These are phyloP conservation scores for Amphibalanus amphitrite DNA, from an alignment of 1,140 invertebrate species.

Conservation along the genomic window DNA sequence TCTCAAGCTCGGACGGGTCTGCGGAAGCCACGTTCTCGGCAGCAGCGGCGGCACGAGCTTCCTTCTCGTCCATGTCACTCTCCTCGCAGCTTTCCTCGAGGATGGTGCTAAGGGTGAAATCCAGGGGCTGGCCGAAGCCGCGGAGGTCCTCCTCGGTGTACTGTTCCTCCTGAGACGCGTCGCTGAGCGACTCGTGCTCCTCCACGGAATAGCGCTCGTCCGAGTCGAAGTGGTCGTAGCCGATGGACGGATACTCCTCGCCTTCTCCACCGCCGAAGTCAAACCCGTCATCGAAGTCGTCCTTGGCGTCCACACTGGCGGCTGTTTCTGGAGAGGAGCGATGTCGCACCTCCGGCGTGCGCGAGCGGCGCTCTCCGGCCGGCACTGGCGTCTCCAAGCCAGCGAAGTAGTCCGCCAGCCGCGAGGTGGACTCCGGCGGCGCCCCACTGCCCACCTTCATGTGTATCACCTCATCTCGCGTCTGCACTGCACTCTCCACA, in stretches of 20 bases:
- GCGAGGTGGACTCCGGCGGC: neutral
- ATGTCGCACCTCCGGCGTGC: neutral
- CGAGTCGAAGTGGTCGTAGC: neutral
- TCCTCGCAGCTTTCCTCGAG: slow-evolving; percentile 87
- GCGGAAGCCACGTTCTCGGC: slow-evolving; percentile 25
- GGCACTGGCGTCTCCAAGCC: neutral
- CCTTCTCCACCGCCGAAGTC: neutral
- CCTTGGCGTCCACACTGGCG: neutral
- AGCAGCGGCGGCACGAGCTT: no score
- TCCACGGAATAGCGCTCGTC: slow-evolving; percentile 6
- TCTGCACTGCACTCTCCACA: neutral
- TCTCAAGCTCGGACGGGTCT: slow-evolving; percentile 61
- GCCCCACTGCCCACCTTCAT: no score
- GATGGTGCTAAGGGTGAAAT: slow-evolving; percentile 81
- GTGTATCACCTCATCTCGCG: neutral
- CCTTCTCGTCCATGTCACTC: slow-evolving; percentile 33
- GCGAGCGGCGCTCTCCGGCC: neutral
- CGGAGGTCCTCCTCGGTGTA: neutral
- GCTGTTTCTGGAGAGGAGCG: neutral
- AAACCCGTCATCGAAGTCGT: slow-evolving; percentile 7
- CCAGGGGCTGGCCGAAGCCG: slow-evolving; percentile 39
- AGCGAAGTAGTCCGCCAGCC: neutral
- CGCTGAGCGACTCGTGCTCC: slow-evolving; percentile 12
- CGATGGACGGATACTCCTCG: neutral
- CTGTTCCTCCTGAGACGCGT: slow-evolving; percentile 3